Evolutionary conservation across 2,888 invertebrate genomes (phyloP), one percentile per base, ranked within the genome.

Genomic region (Drosophila mulleri): DNA sequence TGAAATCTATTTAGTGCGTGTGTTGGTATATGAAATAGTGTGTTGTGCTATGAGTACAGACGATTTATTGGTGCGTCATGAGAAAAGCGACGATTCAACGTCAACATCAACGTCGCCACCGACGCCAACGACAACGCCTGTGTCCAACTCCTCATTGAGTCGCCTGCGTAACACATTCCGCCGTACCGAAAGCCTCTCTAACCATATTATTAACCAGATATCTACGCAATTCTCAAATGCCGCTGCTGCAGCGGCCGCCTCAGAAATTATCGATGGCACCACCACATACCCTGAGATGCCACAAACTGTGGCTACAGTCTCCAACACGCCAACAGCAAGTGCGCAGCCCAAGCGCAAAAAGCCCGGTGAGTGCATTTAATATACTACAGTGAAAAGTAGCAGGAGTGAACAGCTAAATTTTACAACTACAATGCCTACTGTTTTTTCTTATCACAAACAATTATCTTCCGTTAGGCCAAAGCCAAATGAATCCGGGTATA

Each of bases 101-200:
- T 53, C 74, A 48, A 66, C 71, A 45, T 53, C 74, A 32, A 53
- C 65, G 16, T 63, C 64, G 52, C 54, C 59, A 60, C 72, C 45
- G 47, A 77, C 62, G 70, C 59, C 78, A 78, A 77, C 62, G 70
- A 54, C 78, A 78, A 58, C 76, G 62, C 69, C 83, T 57, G 80
- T 71, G 50, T 59, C 82, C 20, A 81, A 59, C 57, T 82, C 93
- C 48, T 82, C 93, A 9, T 69, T 93, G 26, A 91, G 91, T 78
- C 91, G 91, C 60, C 78, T 93, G 50, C 92, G 93, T 23, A 91
- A 92, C 71, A 92, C 92, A 23, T 92, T 93, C 45, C 89, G 92
- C 8, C 91, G 92, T 18, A 91, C 92, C 3, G 93, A 93, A 64
- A 92, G 90, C 72, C 80, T 91, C 16, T 88, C 92, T 0, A 92